Evolutionary conservation across 2,888 invertebrate species (phyloP), one percentile per base, ranked within the genome.

Genomic region (Ochropacha duplaris): DNA sequence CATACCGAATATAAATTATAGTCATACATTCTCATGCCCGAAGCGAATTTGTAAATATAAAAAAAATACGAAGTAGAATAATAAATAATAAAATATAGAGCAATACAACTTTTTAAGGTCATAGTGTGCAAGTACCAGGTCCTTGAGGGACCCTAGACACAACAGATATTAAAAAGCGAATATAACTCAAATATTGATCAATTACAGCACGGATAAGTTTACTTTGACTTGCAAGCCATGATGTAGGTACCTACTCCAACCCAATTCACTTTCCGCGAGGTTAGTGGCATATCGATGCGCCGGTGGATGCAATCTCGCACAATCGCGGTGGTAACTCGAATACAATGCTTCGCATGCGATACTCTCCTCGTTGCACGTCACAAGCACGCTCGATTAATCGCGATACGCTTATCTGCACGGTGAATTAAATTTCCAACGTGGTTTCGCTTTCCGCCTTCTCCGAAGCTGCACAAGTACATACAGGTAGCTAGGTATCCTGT

Each of bases 341-440:
- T 60, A 73, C 70, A 76, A 72, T 66, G 57, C 60, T 57, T 54
- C 58, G 64, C 69, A 74, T 70, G 74, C 74, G 66, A 75, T 69
- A 68, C 64, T 71, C 65, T 62, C 66, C 68, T 68, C 65, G 69
- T 62, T 65, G 58, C 69, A 74, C 69, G 60, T 71, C 70, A 73
- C 68, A 72, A 75, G 66, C 65, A 75, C 69, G 74, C 71, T 73
- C 74, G 69, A 78, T 79, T 79, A 74, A 72, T 66, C 68, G 62
- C 66, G 65, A 71, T 74, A 66, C 62, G 65, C 63, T 69, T 71
- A 76, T 76, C 66, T 71, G 66, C 70, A 66, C 57, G 63, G 62
- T 64, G 65, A 72, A 72, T 75, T 78, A 66, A 72, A 80, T 76
- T 77, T 72, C 67, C 67, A 71, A 69, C 58, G 65, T 66, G 69